phyloP scores from a whole-genome alignment of 2,888 invertebrate species.

The Euzophera pinguis region DNA sequence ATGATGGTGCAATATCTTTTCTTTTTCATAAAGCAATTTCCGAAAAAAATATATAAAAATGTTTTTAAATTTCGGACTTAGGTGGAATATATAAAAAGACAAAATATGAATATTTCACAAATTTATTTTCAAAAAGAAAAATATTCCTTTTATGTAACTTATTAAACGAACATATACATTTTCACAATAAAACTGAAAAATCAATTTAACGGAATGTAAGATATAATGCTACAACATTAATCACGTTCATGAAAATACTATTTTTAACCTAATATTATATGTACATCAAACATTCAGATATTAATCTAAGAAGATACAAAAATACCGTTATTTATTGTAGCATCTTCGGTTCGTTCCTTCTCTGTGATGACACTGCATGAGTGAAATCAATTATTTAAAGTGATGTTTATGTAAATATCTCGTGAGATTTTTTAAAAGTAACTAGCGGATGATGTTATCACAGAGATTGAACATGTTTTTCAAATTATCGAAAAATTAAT shows the following conservation, averaged over 20 bases:
- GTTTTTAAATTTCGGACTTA: too few relatives aligned
- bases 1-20: too few relatives aligned
- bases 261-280: constrained; percentile 39
- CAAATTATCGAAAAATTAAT: neutral
- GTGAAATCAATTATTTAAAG: neutral
- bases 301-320: constrained; percentile 5
- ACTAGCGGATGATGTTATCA: too few relatives aligned
- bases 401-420: too few relatives aligned
- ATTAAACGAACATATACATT: constrained; percentile 25
- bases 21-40: too few relatives aligned
- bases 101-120: constrained; percentile 22
- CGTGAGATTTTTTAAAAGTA: too few relatives aligned
- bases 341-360: neutral
- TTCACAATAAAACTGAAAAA: constrained; percentile 39
- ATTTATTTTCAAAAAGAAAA: constrained; percentile 24
- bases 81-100: neutral
- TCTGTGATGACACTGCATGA: neutral
- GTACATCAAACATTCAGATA: constrained; percentile 36
- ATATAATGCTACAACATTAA: constrained; percentile 48
- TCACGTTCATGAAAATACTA: constrained; percentile 41
- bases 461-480: too few relatives aligned
- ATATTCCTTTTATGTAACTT: constrained; percentile 22
- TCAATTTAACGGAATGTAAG: constrained; percentile 59
- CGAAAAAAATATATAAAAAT: too few relatives aligned
- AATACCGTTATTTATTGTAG: constrained; percentile 1